Conservation (phyloP, 2,888 invertebrate genomes). For the Ennomos fuscantarius region DNA sequence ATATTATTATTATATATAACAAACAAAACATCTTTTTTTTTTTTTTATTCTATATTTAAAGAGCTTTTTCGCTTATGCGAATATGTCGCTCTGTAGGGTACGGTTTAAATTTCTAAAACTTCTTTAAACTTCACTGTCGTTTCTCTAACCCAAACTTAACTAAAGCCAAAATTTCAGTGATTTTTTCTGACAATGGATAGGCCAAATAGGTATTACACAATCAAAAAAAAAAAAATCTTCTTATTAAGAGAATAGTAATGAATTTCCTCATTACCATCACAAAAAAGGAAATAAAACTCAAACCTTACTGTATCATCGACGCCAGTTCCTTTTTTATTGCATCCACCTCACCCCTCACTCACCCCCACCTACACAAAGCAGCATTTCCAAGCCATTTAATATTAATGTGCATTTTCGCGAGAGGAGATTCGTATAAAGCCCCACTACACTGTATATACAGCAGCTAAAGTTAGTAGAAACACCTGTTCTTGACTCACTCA, state of each 20-base stretch:
- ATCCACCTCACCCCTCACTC: slow-evolving; percentile 57
- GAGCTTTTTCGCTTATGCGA: no score
- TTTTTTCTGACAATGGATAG: no score
- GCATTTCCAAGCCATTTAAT: slow-evolving; percentile 86
- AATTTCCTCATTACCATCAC: slow-evolving; percentile 42
- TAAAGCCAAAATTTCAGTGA: no score
- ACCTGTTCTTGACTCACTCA: not conserved
- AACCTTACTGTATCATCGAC: slow-evolving; percentile 74
- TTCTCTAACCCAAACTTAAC: no score
- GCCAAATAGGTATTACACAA: no score
- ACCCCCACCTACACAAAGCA: slow-evolving; percentile 67
- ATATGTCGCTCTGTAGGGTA: no score
- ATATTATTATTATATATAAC: no score
- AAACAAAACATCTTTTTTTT: no score
- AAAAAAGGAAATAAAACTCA: slow-evolving; percentile 61
- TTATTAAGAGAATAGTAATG: slow-evolving; percentile 10
- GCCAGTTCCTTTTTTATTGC: slow-evolving; percentile 77
- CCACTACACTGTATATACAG: slow-evolving; percentile 40
- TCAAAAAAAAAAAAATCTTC: not conserved
- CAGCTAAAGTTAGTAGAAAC: not conserved
- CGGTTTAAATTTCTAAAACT: no score
- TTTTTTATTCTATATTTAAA: no score
- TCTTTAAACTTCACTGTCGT: no score
- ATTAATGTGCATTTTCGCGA: slow-evolving; percentile 86
- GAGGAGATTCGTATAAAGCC: slow-evolving; percentile 82